These are phyloP conservation scores for Mactromeris polynyma DNA, from an alignment of 2,888 invertebrate genomes.

Conservation along the genomic window DNA sequence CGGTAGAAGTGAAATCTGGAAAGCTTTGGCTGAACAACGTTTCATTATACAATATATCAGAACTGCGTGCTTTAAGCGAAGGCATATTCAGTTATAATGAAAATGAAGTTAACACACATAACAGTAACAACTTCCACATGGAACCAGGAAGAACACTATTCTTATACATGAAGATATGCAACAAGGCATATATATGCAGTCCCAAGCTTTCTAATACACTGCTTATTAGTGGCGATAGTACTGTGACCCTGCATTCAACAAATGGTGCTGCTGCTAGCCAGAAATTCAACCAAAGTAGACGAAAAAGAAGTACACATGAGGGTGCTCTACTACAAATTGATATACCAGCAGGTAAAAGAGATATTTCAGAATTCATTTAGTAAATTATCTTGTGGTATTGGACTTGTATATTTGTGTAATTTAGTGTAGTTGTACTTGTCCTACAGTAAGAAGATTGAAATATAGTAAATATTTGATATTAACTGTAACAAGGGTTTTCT, in stretches of 20 bases:
- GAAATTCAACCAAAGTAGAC: background rate
- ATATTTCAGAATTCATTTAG: background rate
- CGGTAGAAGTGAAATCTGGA: slow-evolving; percentile 58
- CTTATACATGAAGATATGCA: slow-evolving; percentile 67
- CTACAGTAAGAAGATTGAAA: too few species aligned
- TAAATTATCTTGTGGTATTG: too few species aligned
- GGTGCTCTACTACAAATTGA: slow-evolving; percentile 49
- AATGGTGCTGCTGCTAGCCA: slow-evolving; percentile 60
- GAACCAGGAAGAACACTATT: slow-evolving; percentile 73
- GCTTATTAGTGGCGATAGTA: slow-evolving; percentile 41
- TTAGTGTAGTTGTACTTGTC: too few species aligned
- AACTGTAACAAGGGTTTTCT: too few species aligned
- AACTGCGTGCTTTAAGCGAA: slow-evolving; percentile 43
- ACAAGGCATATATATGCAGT: slow-evolving; percentile 68
- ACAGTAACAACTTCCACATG: slow-evolving; percentile 59
- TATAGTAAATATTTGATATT: too few species aligned
- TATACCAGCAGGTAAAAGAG: background rate
- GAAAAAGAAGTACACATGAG: slow-evolving; percentile 35
- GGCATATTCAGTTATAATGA: slow-evolving; percentile 38
- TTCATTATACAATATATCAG: slow-evolving; percentile 45
- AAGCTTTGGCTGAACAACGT: slow-evolving; percentile 48
- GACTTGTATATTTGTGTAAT: too few species aligned
- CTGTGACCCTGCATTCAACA: slow-evolving; percentile 50
- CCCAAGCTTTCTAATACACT: slow-evolving; percentile 61
- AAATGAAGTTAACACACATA: background rate